Conservation (phyloP, 1,140 invertebrate genomes). For the Macrostomum lignano region DNA sequence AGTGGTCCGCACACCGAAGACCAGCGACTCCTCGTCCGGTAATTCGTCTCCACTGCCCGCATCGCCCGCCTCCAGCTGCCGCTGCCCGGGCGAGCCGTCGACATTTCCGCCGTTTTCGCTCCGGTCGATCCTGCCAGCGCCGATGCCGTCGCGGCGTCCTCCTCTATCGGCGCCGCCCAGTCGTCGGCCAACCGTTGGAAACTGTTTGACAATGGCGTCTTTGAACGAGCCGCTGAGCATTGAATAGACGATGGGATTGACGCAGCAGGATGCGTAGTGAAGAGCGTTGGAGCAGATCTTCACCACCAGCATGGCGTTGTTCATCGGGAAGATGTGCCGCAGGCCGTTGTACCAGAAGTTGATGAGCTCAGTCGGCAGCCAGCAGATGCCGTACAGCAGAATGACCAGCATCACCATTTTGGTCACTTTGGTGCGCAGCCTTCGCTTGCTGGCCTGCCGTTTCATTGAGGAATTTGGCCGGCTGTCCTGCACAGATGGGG, state of each 20-base stretch:
- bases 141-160: too few relatives aligned
- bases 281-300: not conserved
- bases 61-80: too few relatives aligned
- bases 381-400: not conserved
- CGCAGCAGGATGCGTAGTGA: not conserved
- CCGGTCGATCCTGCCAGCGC: too few relatives aligned
- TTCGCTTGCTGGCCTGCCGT: too few relatives aligned
- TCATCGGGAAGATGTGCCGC: not conserved
- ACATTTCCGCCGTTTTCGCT: too few relatives aligned
- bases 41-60: too few relatives aligned
- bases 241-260: conserved; percentile 2
- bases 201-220: not conserved
- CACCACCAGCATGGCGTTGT: not conserved
- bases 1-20: too few relatives aligned
- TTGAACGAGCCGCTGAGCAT: conserved; percentile 1
- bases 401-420: not conserved
- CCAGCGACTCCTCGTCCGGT: too few relatives aligned
- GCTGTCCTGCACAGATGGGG: too few relatives aligned
- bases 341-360: conserved; percentile 1
- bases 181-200: not conserved
- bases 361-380: conserved; percentile 2
- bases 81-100: too few relatives aligned
- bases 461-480: too few relatives aligned
- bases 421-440: not conserved
- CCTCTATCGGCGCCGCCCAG: too few relatives aligned